phyloP scores from a whole-genome alignment of 2,797 vertebrate species.

The Catostomus latipinnis region DNA sequence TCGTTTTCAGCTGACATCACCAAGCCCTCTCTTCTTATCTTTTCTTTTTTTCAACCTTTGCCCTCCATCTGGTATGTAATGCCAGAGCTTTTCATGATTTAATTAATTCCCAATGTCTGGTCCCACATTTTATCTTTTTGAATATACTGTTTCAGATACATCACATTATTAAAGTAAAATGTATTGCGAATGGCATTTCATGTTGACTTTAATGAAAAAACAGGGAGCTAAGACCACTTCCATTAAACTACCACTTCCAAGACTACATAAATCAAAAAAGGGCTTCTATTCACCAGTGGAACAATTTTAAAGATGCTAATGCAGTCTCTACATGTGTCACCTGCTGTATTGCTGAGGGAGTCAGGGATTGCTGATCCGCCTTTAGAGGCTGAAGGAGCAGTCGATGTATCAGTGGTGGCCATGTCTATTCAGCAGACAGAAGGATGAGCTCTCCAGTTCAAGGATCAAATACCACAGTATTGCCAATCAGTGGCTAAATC shows the following conservation, averaged over 20 bases:
- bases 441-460: slow-evolving; percentile 48
- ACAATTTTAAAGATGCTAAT: slow-evolving; percentile 40
- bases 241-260: slow-evolving; percentile 4
- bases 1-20: too few relatives aligned
- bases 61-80: too few relatives aligned
- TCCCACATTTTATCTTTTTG: too few relatives aligned
- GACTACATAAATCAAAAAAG: slow-evolving; percentile 44
- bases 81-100: too few relatives aligned
- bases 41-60: too few relatives aligned
- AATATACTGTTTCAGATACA: too few relatives aligned
- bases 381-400: slow-evolving; percentile 41
- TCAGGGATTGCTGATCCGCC: slow-evolving; percentile 37
- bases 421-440: slow-evolving; percentile 59
- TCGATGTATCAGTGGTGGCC: slow-evolving; percentile 44
- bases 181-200: too few relatives aligned
- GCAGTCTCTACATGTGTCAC: slow-evolving; percentile 42
- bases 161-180: too few relatives aligned
- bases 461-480: slow-evolving; percentile 55
- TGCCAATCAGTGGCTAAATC: slow-evolving; percentile 51
- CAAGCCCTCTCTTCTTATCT: too few relatives aligned
- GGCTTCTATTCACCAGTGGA: slow-evolving; percentile 12
- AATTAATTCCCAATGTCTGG: too few relatives aligned
- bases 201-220: background rate
- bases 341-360: slow-evolving; percentile 49
- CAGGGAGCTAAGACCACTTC: slow-evolving; percentile 12